Percentiles rank a stretch among this genome's conserved stretches.
Evolutionary conservation across 2,113 vertebrate genomes (phyloP).

Genomic region (Mus musculus): GRCm39 chr11:34128001-34128500

Average conservation of each 20-base stretch:
- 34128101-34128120: accelerated
- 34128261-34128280: background rate
- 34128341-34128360: accelerated
- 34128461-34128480: background rate
- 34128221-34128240: background rate
- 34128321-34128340: background rate
- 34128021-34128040: background rate
- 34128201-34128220: background rate
- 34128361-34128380: accelerated
- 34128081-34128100: background rate
- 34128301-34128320: background rate
- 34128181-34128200: background rate
- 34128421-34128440: accelerated
- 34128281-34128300: background rate
- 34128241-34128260: background rate
- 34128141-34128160: background rate
- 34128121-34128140: background rate
- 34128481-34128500: background rate
- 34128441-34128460: too few species aligned
- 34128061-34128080: background rate
- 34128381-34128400: background rate
- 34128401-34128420: background rate
- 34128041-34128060: background rate
- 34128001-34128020: background rate
- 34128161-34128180: background rate